phyloP scores from a whole-genome alignment of 1,140 invertebrate species.

The Hestina assimilis region DNA sequence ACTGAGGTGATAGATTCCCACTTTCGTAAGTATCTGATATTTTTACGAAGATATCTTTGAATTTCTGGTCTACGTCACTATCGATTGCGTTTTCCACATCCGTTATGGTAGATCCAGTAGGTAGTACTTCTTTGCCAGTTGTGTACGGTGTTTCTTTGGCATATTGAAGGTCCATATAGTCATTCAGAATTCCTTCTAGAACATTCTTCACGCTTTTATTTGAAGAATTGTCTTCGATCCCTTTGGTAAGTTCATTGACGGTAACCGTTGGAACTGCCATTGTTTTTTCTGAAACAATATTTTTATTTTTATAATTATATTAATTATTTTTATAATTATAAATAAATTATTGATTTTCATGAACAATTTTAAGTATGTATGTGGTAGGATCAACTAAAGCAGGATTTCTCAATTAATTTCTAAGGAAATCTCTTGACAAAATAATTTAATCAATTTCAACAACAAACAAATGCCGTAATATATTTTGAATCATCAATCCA shows the following conservation, averaged over 20 bases:
- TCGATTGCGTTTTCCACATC: conserved; percentile 47
- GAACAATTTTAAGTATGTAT: no score
- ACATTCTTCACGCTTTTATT: conserved; percentile 48
- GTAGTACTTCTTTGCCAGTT: conserved; percentile 58
- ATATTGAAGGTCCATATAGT: conserved; percentile 65
- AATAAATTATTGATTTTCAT: no score
- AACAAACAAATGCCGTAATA: no score
- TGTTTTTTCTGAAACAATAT: conserved; percentile 23
- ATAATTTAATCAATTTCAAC: no score
- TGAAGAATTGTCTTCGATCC: conserved; percentile 42
- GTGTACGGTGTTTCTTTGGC: conserved; percentile 63
- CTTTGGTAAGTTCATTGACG: conserved; percentile 50
- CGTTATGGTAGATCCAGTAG: conserved; percentile 43
- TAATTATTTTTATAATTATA: neutral
- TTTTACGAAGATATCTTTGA: conserved; percentile 49
- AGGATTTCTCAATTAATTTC: no score
- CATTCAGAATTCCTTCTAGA: conserved; percentile 62
- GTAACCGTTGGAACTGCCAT: conserved; percentile 60
- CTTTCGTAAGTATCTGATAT: conserved; percentile 54
- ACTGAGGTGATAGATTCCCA: conserved; percentile 53
- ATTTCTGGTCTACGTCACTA: conserved; percentile 45
- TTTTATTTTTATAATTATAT: neutral
- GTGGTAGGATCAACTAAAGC: no score
- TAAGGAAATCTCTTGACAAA: no score
- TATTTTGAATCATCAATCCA: no score